Evolutionary conservation across 2,888 invertebrate genomes (phyloP).

Genomic region (Chamaedrilus cognettii): DNA sequence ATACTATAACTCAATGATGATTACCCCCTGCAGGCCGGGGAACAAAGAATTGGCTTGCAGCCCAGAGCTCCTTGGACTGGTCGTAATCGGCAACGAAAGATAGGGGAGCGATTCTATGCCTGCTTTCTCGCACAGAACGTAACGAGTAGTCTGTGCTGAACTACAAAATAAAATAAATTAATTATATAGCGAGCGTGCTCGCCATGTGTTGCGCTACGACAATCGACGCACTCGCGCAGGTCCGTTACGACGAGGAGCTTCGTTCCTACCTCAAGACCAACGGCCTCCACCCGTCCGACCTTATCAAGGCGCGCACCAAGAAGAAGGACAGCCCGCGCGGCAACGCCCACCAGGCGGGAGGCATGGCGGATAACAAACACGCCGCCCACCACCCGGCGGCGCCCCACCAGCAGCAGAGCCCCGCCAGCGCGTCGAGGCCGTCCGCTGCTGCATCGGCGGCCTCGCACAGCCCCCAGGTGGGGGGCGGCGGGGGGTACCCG

Average conservation of each 20-base stretch:
- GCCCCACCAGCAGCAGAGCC: background rate
- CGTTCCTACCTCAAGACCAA: constrained; percentile 34
- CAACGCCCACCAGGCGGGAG: background rate
- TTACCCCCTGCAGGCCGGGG: too few relatives aligned
- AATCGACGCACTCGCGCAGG: too few relatives aligned
- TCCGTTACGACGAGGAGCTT: constrained; percentile 36
- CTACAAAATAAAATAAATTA: too few relatives aligned
- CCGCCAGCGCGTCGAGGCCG: background rate
- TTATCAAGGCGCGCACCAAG: constrained; percentile 32
- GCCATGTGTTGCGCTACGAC: too few relatives aligned
- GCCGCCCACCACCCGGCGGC: background rate
- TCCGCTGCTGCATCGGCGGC: constrained; percentile 12
- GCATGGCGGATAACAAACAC: background rate
- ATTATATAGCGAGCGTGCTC: too few relatives aligned
- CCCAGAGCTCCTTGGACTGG: too few relatives aligned
- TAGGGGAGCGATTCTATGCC: too few relatives aligned
- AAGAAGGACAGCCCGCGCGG: constrained; percentile 10
- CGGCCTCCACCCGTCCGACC: constrained; percentile 34
- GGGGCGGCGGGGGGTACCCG: background rate
- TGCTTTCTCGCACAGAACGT: too few relatives aligned
- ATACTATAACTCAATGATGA: too few relatives aligned
- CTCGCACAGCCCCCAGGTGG: background rate
- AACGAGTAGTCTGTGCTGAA: too few relatives aligned
- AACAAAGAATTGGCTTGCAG: too few relatives aligned
- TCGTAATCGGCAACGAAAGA: too few relatives aligned